Evolutionary conservation across 2,113 vertebrate species (phyloP), one percentile per base, ranked within the genome.

Genomic region (Podarcis raffonei): DNA sequence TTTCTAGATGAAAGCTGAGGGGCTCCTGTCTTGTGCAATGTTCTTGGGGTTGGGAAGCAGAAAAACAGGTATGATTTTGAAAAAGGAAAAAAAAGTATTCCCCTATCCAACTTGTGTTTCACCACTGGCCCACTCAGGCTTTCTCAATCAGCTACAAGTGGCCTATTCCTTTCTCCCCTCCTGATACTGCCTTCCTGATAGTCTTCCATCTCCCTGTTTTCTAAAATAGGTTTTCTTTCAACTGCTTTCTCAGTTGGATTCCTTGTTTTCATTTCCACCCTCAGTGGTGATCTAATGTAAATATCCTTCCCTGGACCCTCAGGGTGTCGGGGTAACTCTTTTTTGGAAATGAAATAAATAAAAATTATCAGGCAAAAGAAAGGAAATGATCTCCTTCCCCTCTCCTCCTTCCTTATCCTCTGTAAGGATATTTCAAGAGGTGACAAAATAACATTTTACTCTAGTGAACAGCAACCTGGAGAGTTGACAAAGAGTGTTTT

Each of bases 391-490:
- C 72, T 22, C 27, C 6, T 7, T 30, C 5, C 12, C 3, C 15
- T 20, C 9, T 35, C 20, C 23, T 32, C 72, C 39, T 83, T 62
- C 35, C 35, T 27, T 57, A 57, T 69, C 32, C 53, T 86, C 20
- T 86, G 4, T 68, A 16, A n/a, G 65, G 71, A 57, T 81, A 76
- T 86, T 59, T 86, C n/a, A 82, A 69, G 71, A 75, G 16, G n/a
- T 69, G 79, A n/a, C 25, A 88, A 83, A 83, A 82, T 86, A 82
- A 68, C 32, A 82, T 82, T 83, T 82, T 82, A 86, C 18, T 82
- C 15, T 5, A n/a, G 16, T 9, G 23, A 53, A n/a, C 57, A n/a
- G 22, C 68, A 85, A 65, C 30, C 39, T 27, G 37, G 23, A 75
- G 25, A 65, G 77, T 18, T 86, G 71, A 23, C 48, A 66, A 66